Conservation (phyloP, 2,113 vertebrate genomes). For the Sylvietta virens region DNA sequence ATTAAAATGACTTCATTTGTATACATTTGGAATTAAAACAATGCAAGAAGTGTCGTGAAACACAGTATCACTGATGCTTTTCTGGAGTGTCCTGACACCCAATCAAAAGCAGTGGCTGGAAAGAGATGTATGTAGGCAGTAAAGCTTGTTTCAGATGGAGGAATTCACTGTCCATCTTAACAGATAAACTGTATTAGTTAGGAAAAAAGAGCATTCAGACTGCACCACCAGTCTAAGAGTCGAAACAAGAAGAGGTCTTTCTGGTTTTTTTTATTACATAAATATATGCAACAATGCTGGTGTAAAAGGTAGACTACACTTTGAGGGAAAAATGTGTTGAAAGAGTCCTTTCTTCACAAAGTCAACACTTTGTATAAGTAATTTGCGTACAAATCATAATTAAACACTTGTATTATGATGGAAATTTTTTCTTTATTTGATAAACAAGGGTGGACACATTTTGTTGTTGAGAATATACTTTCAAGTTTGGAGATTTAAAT, state of each 20-base stretch:
- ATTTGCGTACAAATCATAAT: neutral
- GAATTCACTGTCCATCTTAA: conserved; percentile 41
- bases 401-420: neutral
- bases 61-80: conserved; percentile 62
- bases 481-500: conserved; percentile 32
- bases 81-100: conserved; percentile 58
- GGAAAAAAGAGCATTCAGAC: neutral
- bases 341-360: conserved; percentile 24
- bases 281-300: conserved; percentile 32
- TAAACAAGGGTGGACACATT: conserved; percentile 8
- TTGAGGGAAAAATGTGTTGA: neutral
- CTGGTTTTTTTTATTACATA: neutral
- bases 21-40: conserved; percentile 83
- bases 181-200: conserved; percentile 30
- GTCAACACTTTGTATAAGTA: conserved; percentile 13
- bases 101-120: conserved; percentile 56
- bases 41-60: conserved; percentile 72
- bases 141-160: conserved; percentile 40
- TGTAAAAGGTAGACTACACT: conserved; percentile 32
- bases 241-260: conserved; percentile 30
- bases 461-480: neutral
- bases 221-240: conserved; percentile 18
- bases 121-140: conserved; percentile 54
- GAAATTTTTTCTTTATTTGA: conserved; percentile 35
- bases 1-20: conserved; percentile 85